Base-by-base conservation (phyloP, 35 echinoderm and acorn worm species). In the Apostichopus japonicus region DNA sequence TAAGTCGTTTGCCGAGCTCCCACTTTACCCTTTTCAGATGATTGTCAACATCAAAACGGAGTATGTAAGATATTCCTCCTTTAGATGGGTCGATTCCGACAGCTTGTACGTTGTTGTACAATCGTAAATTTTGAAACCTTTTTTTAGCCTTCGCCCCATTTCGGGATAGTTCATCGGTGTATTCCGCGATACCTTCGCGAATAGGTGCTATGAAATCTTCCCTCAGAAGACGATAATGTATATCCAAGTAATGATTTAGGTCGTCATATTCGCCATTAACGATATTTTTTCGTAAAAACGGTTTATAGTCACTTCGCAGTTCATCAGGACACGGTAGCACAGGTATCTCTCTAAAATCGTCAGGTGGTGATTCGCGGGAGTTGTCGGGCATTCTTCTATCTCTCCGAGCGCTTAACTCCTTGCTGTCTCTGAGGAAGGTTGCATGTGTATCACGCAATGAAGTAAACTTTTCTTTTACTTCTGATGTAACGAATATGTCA, bases 181-280 rank as follows among this genome's bases (percentile, higher is more conserved):
- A 93, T 44, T 93, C 92, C 6, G 62, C 92, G 19, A 98, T 95
- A 6, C 88, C 80, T 62, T 95, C 72, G 11, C 96, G 79, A 55
- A 98, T 65, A 54, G 96, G 94, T 19, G 72, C 81, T 72, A 94
- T 75, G 79, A 98, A 93, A 25, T 93, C 92, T 87, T 98, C 96
- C 63, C 94, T 93, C 21, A 93, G 80, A 1, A 98, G 87, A 13
- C 94, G 94, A 79, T 95, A 95, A 7, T 93, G 94, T 19, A 92
- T 87, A 23, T 93, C 92, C 6, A 98, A 67, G 77, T 91, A 95
- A 17, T 93, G 55, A 24, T 95, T 62, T 1, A 91, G 58, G 55
- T 84, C 56, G 14, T 87, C 53, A 82, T 95, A 98, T 27, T 91
- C 79, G 17, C 94, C 88, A 23, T 91, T 77, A 15, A 93, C 92